Evolutionary conservation across 2,797 vertebrate species (phyloP), one percentile per base, ranked within the genome.

Genomic region (Neomorphus geoffroyi): DNA sequence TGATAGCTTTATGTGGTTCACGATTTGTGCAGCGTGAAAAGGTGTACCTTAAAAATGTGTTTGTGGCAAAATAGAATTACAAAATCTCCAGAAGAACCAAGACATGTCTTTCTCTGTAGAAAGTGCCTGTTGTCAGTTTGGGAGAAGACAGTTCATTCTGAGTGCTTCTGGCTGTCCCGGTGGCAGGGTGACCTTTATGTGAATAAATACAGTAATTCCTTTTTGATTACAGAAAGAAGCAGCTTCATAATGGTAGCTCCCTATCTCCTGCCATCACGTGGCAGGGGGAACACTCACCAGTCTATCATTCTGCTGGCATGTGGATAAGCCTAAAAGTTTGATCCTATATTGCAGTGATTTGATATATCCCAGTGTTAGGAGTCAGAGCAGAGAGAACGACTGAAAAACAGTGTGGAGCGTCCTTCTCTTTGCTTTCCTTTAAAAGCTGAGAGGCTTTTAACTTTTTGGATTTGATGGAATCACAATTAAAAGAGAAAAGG

Each of bases 401-500:
- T 60, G 67, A 70, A 41, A 74, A 84, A 67, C 0, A 0, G 11
- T 22, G 33, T 57, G 84, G 61, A 77, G 5, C 3, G 2, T 74
- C 80, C 39, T 85, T 67, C 79, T 81, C 94, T 74, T 90, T 78
- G 37, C 73, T 93, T 92, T 80, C 72, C 65, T 95, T 94, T 91
- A 93, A 64, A 94, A 89, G 74, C 18, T 7, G 19, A 58, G 92
- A 92, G 33, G 74, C 85, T 84, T 88, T 96, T 80, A 88, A 88
- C 70, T 92, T 89, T 96, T 74, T 73, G 80, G 51, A 81, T 96
- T 88, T 96, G 75, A 86, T 67, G 67, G 89, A 97, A 93, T 96
- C 84, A 48, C 85, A 96, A 86, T 96, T 88, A 94, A 87, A 96
- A 94, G 50, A 96, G 67, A 89, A 94, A 96, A 92, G 85, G 80